These are phyloP conservation scores for Tragelaphus imberbis DNA, from an alignment of 2,113 vertebrate species.

Conservation along the genomic window DNA sequence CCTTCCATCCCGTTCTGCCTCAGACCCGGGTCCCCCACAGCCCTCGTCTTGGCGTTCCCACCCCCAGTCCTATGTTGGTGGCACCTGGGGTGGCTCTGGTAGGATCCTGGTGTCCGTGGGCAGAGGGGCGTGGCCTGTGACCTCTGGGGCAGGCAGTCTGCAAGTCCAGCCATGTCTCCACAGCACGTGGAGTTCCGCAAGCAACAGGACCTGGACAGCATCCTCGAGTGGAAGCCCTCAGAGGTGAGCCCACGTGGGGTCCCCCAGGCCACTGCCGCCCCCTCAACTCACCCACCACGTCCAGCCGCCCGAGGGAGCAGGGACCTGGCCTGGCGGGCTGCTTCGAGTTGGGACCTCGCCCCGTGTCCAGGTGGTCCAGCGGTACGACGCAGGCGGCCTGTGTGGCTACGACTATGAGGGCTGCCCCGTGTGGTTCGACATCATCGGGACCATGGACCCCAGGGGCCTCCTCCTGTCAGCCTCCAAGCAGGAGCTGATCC, in stretches of 20 bases:
- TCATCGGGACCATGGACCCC: slow-evolving; percentile 89
- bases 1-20: not conserved
- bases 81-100: not conserved
- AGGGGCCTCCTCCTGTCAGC: slow-evolving; percentile 92
- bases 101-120: not conserved
- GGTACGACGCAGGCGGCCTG: slow-evolving; percentile 89
- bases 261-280: not conserved
- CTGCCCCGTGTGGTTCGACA: slow-evolving; percentile 90
- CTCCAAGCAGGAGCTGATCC: slow-evolving; percentile 93
- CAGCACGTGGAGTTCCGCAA: slow-evolving; percentile 91
- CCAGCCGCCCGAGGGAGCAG: not conserved
- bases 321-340: not conserved
- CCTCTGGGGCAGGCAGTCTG: not conserved
- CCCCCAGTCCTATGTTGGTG: not conserved
- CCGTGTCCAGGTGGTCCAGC: slow-evolving; percentile 84
- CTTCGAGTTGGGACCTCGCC: rapidly evolving
- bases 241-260: slow-evolving; percentile 79
- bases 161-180: not conserved
- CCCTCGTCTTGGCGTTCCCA: not conserved
- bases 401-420: slow-evolving; percentile 90
- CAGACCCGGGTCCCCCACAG: not conserved
- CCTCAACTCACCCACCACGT: rapidly evolving
- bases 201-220: slow-evolving; percentile 85
- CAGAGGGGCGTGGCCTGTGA: not conserved
- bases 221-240: slow-evolving; percentile 86